These are phyloP conservation scores for Acanthococcus lagerstroemiae DNA, from an alignment of 2,888 invertebrate species.

Conservation along the genomic window DNA sequence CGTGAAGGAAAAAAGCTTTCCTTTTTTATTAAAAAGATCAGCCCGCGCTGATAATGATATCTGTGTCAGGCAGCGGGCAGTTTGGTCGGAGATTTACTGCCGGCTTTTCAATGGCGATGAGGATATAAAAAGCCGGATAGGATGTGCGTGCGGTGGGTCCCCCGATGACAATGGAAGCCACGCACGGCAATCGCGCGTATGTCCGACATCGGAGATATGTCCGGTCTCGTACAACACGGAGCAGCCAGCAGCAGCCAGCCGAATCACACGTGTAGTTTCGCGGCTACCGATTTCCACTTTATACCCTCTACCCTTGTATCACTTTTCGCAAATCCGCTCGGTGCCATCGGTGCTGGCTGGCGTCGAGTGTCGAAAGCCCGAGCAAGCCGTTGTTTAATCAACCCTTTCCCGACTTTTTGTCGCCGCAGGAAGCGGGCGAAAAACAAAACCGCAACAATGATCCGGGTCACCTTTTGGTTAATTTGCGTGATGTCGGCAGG, in stretches of 20 bases:
- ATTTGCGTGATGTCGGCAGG: no score
- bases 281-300: background rate
- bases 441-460: no score
- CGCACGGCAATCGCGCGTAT: background rate
- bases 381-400: no score
- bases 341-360: no score
- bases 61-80: conserved; percentile 22
- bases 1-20: background rate
- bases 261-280: background rate
- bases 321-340: background rate
- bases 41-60: conserved; percentile 16
- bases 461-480: no score
- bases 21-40: conserved; percentile 17
- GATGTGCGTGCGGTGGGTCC: conserved; percentile 14
- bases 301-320: background rate
- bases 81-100: conserved; percentile 14
- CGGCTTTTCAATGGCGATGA: conserved; percentile 1
- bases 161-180: conserved; percentile 7
- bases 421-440: no score
- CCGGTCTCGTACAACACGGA: background rate
- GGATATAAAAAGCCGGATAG: conserved; percentile 2
- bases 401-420: no score
- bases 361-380: no score
- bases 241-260: background rate
- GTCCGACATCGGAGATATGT: conserved; percentile 15